Conservation (phyloP, 2,888 invertebrate species). For the Trichogramma evanescens region DNA sequence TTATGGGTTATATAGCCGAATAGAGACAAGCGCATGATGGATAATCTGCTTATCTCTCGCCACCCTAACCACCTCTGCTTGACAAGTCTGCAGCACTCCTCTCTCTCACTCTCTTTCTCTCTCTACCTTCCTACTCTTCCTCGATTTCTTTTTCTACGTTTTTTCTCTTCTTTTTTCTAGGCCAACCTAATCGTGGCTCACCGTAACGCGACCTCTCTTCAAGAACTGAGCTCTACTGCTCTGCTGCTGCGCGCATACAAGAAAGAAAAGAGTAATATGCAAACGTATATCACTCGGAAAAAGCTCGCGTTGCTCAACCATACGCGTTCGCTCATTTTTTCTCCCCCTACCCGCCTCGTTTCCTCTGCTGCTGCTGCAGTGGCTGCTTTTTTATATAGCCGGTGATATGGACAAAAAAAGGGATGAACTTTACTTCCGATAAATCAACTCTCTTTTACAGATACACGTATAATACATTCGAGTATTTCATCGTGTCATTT, state of each 20-base stretch:
- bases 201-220: not conserved
- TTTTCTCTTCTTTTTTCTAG: conserved; percentile 7
- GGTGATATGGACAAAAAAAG: no score
- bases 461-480: no score
- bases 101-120: not conserved
- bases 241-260: not conserved
- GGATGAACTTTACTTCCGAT: no score
- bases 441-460: no score
- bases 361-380: not conserved
- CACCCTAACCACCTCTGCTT: conserved; percentile 14
- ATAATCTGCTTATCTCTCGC: conserved; percentile 36
- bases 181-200: conserved; percentile 10
- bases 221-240: no score
- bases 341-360: conserved; percentile 13
- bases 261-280: conserved; percentile 16
- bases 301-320: no score
- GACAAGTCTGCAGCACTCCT: conserved; percentile 12
- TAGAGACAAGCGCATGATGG: conserved; percentile 32
- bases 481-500: no score
- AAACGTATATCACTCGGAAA: conserved; percentile 10
- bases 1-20: no score
- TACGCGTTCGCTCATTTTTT: not conserved
- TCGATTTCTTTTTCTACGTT: not conserved
- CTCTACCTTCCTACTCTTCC: no score
- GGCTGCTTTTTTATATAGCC: no score